A percentile compares a stretch with the other conserved stretches of the same genome.
These are phyloP conservation scores for Pseudocheirus occidentalis DNA, from an alignment of 2,797 vertebrate species.

Conservation along the genomic window DNA sequence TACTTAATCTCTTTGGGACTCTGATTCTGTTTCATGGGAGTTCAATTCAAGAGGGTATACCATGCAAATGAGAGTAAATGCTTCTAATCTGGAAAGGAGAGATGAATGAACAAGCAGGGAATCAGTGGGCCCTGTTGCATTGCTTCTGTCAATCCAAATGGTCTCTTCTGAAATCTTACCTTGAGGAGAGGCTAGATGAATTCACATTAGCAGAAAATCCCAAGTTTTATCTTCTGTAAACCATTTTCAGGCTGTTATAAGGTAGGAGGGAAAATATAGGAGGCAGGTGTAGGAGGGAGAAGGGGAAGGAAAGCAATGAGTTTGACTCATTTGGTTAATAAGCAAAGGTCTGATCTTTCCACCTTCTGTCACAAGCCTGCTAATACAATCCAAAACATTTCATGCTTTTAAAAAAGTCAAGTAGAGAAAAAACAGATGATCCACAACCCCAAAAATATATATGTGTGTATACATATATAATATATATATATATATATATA, in stretches of 20 bases:
- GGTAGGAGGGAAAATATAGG: not conserved
- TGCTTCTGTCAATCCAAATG: not conserved
- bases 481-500: too few relatives aligned
- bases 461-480: too few relatives aligned
- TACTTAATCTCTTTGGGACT: not conserved
- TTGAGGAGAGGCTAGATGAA: slow-evolving; percentile 54
- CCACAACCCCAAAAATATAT: not conserved
- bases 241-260: slow-evolving; percentile 50
- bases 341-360: slow-evolving; percentile 74
- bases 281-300: not conserved
- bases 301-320: slow-evolving; percentile 27
- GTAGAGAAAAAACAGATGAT: slow-evolving; percentile 71
- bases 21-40: not conserved
- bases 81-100: slow-evolving; percentile 38
- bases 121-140: not conserved
- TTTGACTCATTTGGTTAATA: slow-evolving; percentile 62
- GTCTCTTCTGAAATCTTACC: slow-evolving; percentile 56
- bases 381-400: slow-evolving; percentile 67
- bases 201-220: slow-evolving; percentile 45
- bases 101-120: slow-evolving; percentile 26
- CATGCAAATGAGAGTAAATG: not conserved
- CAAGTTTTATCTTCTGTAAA: slow-evolving; percentile 48
- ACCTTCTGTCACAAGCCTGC: slow-evolving; percentile 44
- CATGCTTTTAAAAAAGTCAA: slow-evolving; percentile 66
- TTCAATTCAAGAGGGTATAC: not conserved